These are phyloP conservation scores for Caenorhabditis drosophilae DNA, from an alignment of 2,888 invertebrate genomes.

Conservation along the genomic window DNA sequence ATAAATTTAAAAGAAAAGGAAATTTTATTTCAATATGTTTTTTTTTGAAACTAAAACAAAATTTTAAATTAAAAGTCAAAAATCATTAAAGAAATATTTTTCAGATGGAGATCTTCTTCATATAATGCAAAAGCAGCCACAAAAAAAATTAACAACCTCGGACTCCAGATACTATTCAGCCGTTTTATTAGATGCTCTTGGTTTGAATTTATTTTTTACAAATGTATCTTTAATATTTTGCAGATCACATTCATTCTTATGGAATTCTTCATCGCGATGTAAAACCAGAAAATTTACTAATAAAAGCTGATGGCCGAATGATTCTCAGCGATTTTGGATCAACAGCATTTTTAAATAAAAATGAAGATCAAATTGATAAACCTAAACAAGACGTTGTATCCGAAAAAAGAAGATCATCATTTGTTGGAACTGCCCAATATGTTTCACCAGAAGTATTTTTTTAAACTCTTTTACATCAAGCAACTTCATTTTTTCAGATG, in stretches of 20 bases:
- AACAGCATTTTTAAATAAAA: conserved; percentile 73
- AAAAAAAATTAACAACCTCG: conserved; percentile 72
- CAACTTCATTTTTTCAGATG: conserved; percentile 31
- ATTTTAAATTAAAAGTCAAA: too few relatives aligned
- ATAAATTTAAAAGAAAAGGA: neutral
- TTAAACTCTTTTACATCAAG: neutral
- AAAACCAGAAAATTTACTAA: conserved; percentile 83
- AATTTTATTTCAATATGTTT: neutral
- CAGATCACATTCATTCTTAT: conserved; percentile 58
- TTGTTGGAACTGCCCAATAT: conserved; percentile 97
- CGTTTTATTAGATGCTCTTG: conserved; percentile 87
- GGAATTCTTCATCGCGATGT: conserved; percentile 63
- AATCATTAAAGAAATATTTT: conserved; percentile 2
- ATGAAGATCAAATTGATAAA: conserved; percentile 12
- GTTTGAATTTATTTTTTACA: conserved; percentile 19
- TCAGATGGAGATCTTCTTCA: conserved; percentile 48
- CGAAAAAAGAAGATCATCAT: conserved; percentile 71
- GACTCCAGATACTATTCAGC: conserved; percentile 89
- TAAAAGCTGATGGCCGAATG: conserved; percentile 95
- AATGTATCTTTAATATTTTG: conserved; percentile 9
- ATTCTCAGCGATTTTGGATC: conserved; percentile 96
- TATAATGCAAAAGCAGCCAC: conserved; percentile 40
- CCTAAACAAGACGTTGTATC: neutral
- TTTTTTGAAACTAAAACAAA: too few relatives aligned
- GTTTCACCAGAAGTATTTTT: conserved; percentile 87